Conservation (phyloP, 2,113 vertebrate genomes). For the Pseudonaja textilis region DNA sequence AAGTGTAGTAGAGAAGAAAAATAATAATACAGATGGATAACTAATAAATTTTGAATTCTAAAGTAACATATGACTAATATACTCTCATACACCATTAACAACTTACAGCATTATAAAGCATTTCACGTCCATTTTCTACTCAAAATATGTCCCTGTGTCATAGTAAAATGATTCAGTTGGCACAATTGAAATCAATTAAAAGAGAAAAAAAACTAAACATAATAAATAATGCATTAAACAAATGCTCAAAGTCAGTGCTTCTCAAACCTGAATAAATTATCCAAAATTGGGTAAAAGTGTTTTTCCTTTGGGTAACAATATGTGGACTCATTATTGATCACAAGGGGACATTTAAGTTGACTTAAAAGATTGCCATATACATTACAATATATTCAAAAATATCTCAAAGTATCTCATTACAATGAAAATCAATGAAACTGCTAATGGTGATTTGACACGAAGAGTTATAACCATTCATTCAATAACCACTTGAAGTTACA, state of each 20-base stretch:
- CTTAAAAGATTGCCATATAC: background rate
- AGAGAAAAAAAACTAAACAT: background rate
- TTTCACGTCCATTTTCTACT: background rate
- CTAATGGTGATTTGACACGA: background rate
- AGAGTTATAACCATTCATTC: background rate
- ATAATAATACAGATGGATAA: background rate
- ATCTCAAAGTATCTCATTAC: background rate
- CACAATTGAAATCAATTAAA: background rate
- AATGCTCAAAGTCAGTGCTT: background rate
- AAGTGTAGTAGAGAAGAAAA: background rate
- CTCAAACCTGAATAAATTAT: background rate
- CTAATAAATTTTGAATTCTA: background rate
- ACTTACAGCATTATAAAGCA: background rate
- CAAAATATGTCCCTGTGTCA: background rate
- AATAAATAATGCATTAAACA: background rate
- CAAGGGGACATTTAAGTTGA: background rate
- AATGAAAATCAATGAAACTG: background rate
- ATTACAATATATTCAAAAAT: background rate
- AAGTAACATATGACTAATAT: background rate
- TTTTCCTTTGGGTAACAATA: background rate
- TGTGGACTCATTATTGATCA: background rate
- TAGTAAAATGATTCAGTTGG: background rate
- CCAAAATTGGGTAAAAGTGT: background rate
- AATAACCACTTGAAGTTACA: background rate
- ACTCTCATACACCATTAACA: background rate